Evolutionary conservation across 2,888 invertebrate species (phyloP), one percentile per base, ranked within the genome.

Genomic region (Eurytoma californica): DNA sequence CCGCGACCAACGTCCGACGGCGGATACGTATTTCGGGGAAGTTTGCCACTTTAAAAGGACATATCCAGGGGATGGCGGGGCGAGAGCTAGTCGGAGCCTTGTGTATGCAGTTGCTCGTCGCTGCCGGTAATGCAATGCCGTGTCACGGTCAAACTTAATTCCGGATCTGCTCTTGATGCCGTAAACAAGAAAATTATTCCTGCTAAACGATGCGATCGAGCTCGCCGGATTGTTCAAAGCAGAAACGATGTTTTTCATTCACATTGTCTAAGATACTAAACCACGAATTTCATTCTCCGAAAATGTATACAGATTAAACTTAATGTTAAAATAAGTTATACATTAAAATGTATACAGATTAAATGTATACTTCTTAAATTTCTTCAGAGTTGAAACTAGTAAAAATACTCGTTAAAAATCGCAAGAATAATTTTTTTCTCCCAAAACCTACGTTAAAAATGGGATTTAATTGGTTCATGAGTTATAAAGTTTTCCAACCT

Each of bases 21-120:
- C 78, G 78, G 74, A 75, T 78, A 83, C 84, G 84, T 83, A 84
- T 84, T 84, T 80, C 83, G 82, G 77, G 80, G 86, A 88, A 83
- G 88, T 87, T 87, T 86, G 84, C 87, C 86, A 88, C 88, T 88
- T 88, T 89, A 87, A 87, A 87, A 88, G 78, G 80, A 81, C 80
- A 72, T 30, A 70, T 75, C 80, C 77, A 65, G 72, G 47, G 58
- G 74, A 66, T 68, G 61, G 65, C 69, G 69, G 74, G 79, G 69
- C 72, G 28, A 68, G 69, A 49, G 65, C 70, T 66, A 51, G 57
- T 28, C 51, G 16, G 30, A 30, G 72, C 49, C 55, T 30, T 61
- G 72, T 67, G 72, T 9, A 39, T 70, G 53, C 57, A 70, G 70
- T 63, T 72, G 68, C 51, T 28, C 67, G 69, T 61, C 67, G 63